phyloP scores from a whole-genome alignment of 2,797 vertebrate genomes.

The Hypotaenidia okinawae region DNA sequence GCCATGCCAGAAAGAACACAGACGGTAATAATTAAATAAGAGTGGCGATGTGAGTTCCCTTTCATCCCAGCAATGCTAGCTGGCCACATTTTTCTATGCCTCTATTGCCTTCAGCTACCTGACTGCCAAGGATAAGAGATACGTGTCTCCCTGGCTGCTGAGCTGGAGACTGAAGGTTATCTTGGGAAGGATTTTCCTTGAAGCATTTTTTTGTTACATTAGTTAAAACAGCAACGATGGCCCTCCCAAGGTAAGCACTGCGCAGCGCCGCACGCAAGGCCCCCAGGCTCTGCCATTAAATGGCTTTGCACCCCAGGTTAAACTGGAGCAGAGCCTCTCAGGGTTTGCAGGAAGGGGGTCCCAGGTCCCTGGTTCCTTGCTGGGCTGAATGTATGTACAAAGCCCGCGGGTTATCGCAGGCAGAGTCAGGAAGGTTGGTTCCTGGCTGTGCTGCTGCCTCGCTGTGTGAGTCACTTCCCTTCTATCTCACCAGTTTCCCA shows the following conservation, averaged over 20 bases:
- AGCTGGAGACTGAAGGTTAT: neutral
- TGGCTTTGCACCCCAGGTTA: neutral
- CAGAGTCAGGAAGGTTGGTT: neutral
- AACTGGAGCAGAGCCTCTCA: neutral
- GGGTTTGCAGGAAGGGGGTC: neutral
- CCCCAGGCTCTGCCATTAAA: neutral
- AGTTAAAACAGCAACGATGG: neutral
- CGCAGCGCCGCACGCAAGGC: accelerated
- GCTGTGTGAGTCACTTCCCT: constrained; percentile 12
- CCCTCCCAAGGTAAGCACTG: neutral
- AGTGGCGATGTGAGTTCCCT: neutral
- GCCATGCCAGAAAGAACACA: constrained; percentile 15
- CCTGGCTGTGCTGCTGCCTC: neutral
- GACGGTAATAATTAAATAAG: constrained; percentile 16
- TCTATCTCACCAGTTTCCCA: neutral
- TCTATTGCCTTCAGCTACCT: neutral
- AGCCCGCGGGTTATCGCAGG: neutral
- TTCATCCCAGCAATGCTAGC: neutral
- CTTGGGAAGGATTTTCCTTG: neutral
- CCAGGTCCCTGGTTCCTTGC: neutral
- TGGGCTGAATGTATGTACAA: neutral
- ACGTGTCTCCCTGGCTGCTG: neutral
- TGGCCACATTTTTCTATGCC: neutral
- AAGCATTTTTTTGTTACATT: neutral
- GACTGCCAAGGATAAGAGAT: neutral